Percentiles rank a stretch among this genome's conserved stretches.
Conservation (phyloP, 2,888 invertebrate species). For the Teinopalpus imperialis region DNA sequence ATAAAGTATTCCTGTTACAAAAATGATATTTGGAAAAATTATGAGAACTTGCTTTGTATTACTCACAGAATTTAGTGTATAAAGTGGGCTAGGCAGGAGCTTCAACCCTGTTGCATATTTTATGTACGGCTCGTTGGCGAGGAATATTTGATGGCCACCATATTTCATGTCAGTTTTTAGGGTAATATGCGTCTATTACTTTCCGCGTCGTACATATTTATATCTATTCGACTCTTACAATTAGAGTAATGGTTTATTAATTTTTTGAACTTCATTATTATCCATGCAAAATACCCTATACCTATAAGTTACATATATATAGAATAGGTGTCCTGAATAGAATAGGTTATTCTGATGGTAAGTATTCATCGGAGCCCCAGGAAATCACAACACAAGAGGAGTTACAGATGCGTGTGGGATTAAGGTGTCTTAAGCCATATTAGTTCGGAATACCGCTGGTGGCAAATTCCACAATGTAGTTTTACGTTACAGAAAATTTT, state of each 20-base stretch:
- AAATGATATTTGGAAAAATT: conserved; percentile 6
- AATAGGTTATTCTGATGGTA: too few relatives aligned
- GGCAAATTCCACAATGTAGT: too few relatives aligned
- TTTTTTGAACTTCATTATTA: too few relatives aligned
- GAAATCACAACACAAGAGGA: too few relatives aligned
- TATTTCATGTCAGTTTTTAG: conserved; percentile 43
- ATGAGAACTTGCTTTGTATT: conserved; percentile 3
- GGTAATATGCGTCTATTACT: background rate
- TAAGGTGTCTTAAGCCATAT: too few relatives aligned
- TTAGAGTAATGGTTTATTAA: conserved; percentile 11
- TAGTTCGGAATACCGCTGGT: too few relatives aligned
- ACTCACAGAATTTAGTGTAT: conserved; percentile 9
- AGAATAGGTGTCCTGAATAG: too few relatives aligned
- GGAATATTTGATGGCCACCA: conserved; percentile 56
- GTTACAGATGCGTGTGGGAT: too few relatives aligned
- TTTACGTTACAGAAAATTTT: too few relatives aligned
- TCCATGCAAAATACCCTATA: too few relatives aligned
- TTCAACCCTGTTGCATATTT: conserved; percentile 52
- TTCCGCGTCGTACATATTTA: background rate
- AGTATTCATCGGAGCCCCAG: too few relatives aligned
- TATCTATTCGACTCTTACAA: conserved; percentile 7
- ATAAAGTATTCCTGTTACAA: conserved; percentile 5
- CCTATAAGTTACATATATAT: too few relatives aligned
- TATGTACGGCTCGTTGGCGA: conserved; percentile 55
- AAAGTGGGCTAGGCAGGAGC: conserved; percentile 21